A percentile compares a stretch with the other conserved stretches of the same genome.
phyloP scores from a whole-genome alignment of 2,113 vertebrate species.

The Myxocyprinus asiaticus region DNA sequence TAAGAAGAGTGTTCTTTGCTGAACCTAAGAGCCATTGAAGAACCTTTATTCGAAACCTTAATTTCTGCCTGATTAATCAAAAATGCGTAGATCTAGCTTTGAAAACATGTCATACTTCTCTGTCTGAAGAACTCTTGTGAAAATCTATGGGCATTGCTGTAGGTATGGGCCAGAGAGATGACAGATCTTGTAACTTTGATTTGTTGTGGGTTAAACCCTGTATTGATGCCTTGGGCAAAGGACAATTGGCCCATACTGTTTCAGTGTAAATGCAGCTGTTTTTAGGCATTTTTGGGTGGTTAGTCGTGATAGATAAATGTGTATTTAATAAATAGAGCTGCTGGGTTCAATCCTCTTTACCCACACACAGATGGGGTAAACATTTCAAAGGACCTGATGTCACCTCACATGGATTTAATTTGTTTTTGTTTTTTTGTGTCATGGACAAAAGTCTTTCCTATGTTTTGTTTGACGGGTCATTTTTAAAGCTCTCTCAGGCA shows the following conservation, averaged over 20 bases:
- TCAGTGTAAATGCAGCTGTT: constrained; percentile 34
- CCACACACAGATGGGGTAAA: constrained; percentile 30
- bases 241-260: constrained; percentile 22
- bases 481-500: background rate
- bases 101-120: background rate
- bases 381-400: constrained; percentile 31
- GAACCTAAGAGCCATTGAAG: no score
- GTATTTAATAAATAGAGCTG: constrained; percentile 39
- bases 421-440: constrained; percentile 11
- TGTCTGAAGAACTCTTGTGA: background rate
- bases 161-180: constrained; percentile 2
- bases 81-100: no score
- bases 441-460: constrained; percentile 12
- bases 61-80: background rate
- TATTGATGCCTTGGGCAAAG: background rate
- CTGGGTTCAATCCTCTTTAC: constrained; percentile 20
- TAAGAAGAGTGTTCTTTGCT: no score
- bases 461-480: background rate
- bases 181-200: background rate
- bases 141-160: background rate
- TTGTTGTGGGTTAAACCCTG: constrained; percentile 14
- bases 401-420: background rate
- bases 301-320: constrained; percentile 31
- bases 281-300: constrained; percentile 23
- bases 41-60: no score